Conservation (phyloP, 2,113 vertebrate species). For the Megaleporinus macrocephalus region DNA sequence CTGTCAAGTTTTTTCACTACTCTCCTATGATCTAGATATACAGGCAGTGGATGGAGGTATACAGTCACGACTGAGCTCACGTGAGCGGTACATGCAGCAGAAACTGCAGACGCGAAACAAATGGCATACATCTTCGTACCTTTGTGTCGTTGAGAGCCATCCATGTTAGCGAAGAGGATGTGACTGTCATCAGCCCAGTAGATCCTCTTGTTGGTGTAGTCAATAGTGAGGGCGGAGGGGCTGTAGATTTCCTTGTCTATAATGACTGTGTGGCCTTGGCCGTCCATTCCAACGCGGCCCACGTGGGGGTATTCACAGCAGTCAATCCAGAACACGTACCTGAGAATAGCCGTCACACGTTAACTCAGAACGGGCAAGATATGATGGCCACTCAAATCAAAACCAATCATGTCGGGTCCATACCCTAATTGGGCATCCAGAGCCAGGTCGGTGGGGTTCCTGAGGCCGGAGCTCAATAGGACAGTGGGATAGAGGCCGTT, state of each 20-base stretch:
- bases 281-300: conserved; percentile 95
- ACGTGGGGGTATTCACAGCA: conserved; percentile 93
- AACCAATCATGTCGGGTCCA: conserved; percentile 41
- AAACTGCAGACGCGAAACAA: conserved; percentile 65
- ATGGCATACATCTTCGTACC: conserved; percentile 79
- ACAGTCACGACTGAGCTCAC: neutral
- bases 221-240: conserved; percentile 93
- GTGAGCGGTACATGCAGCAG: neutral
- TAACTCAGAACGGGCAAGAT: neutral
- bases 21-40: neutral
- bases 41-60: neutral
- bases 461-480: conserved; percentile 88
- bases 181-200: conserved; percentile 98
- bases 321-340: conserved; percentile 97
- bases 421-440: conserved; percentile 93
- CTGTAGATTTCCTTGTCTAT: conserved; percentile 91
- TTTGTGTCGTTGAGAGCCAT: conserved; percentile 90
- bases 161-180: conserved; percentile 95
- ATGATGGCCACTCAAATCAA: neutral
- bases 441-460: conserved; percentile 88
- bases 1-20: too few species aligned
- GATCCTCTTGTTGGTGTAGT: conserved; percentile 93
- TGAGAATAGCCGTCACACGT: conserved; percentile 57
- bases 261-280: conserved; percentile 85
- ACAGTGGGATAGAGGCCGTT: conserved; percentile 93